Evolutionary conservation across 1,140 invertebrate genomes (phyloP), one percentile per base, ranked within the genome.

Genomic region (Colletes latitarsis): DNA sequence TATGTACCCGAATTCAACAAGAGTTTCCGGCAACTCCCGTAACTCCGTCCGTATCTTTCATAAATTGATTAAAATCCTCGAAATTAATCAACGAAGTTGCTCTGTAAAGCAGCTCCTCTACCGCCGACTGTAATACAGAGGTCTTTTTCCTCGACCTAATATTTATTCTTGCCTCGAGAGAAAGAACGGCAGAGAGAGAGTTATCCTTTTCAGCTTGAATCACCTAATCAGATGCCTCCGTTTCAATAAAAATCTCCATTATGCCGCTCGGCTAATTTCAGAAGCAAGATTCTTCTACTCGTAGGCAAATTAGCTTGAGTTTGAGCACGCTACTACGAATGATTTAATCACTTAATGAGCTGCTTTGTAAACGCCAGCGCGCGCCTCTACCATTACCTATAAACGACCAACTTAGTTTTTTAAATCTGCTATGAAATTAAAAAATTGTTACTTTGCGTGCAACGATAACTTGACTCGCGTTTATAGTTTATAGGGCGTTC

Each of bases 261-360:
- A 83, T 83, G 71, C 70, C 55, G 55, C 70, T 75, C 53, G 76
- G 60, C 39, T 66, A 85, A 83, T 63, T 87, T 87, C 82, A 81
- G 74, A 72, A 85, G 84, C 78, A 82, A 86, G 76, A 78, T 87
- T 79, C 70, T 70, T 75, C 49, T 74, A 64, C 77, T 62, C 52
- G 58, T 67, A 78, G 73, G 73, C 77, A 88, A 86, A 82, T 84
- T 88, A 84, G 84, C 81, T 88, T 88, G 74, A 75, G 53, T 75
- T 30, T 73, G 79, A 55, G 70, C 64, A 66, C 53, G 68, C 41
- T 68, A 81, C 74, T 73, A 62, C 72, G 58, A 78, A 66, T 79
- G 78, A 82, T 84, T 88, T 84, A 86, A 88, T 88, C 86, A 88
- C 79, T 86, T 88, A 88, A 88, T 85, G 84, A 86, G 79, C 75